Conservation (phyloP, 1,140 invertebrate genomes). For the Cydia splendana region DNA sequence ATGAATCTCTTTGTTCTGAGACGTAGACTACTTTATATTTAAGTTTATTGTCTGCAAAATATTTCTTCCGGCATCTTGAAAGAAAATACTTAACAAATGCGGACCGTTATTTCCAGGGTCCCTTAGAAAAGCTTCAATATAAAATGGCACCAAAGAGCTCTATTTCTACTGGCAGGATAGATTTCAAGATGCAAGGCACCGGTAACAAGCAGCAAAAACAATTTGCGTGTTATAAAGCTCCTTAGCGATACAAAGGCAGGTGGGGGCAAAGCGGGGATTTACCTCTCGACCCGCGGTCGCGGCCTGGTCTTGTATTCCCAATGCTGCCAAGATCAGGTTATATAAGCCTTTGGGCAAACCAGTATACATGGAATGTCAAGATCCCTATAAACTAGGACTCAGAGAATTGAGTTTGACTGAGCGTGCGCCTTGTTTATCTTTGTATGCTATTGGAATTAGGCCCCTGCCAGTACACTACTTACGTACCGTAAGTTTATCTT, state of each 20-base stretch:
- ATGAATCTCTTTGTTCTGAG: too few species aligned
- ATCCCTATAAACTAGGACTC: too few species aligned
- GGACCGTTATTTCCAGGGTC: neutral
- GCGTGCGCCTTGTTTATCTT: too few species aligned
- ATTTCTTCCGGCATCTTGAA: too few species aligned
- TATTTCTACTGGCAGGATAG: neutral
- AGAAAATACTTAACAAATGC: neutral
- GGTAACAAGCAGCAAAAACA: constrained; percentile 18
- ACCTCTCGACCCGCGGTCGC: constrained; percentile 12
- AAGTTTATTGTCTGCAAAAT: too few species aligned
- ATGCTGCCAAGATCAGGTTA: neutral
- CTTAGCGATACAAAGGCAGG: constrained; percentile 7
- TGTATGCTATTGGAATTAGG: neutral
- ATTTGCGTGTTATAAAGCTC: constrained; percentile 14
- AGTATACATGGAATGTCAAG: neutral
- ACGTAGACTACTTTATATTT: too few species aligned
- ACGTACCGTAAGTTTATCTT: neutral
- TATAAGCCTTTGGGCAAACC: neutral
- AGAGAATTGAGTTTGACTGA: too few species aligned
- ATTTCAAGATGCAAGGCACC: neutral
- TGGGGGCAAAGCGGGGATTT: neutral
- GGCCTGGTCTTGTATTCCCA: neutral
- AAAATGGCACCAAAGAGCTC: neutral
- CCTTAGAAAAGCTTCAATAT: neutral
- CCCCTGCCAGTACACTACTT: neutral